phyloP scores from a whole-genome alignment of 2,888 invertebrate species.

The Coleophora deauratella region DNA sequence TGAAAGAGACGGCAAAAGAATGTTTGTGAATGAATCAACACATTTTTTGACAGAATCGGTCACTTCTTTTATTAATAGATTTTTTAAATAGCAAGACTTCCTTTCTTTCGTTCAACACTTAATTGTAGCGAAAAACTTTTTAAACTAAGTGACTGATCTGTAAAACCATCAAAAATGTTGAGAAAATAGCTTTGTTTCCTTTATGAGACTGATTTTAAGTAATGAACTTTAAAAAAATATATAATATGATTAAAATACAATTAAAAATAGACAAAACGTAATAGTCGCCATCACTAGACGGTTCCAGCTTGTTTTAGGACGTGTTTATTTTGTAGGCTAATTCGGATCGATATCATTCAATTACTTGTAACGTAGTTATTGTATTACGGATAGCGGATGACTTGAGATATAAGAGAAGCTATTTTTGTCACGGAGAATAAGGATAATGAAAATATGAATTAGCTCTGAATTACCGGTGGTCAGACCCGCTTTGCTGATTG shows the following conservation, averaged over 20 bases:
- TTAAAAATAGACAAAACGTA: constrained; percentile 16
- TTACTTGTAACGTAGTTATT: constrained; percentile 34
- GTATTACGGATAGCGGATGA: constrained; percentile 42
- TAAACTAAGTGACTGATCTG: neutral
- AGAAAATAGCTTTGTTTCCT: constrained; percentile 39
- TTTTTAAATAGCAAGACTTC: too few relatives aligned
- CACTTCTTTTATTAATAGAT: too few relatives aligned
- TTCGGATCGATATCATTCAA: constrained; percentile 52
- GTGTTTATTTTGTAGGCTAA: constrained; percentile 28
- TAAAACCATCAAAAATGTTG: neutral
- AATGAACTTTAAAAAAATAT: constrained; percentile 32
- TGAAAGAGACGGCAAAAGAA: neutral
- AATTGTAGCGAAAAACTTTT: too few relatives aligned
- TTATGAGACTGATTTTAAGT: constrained; percentile 72
- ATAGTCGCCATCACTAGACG: constrained; percentile 31
- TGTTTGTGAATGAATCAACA: too few relatives aligned
- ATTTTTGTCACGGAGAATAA: constrained; percentile 67
- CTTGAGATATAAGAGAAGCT: constrained; percentile 53
- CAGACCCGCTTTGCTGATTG: constrained; percentile 27
- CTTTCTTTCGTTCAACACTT: too few relatives aligned
- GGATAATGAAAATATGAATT: constrained; percentile 34
- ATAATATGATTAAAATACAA: too few relatives aligned
- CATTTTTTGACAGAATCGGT: too few relatives aligned
- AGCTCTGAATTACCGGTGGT: constrained; percentile 62
- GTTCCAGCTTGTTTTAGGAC: constrained; percentile 9